Base-by-base conservation (phyloP, 2,113 vertebrate species). In the Peromyscus polionotus region DNA sequence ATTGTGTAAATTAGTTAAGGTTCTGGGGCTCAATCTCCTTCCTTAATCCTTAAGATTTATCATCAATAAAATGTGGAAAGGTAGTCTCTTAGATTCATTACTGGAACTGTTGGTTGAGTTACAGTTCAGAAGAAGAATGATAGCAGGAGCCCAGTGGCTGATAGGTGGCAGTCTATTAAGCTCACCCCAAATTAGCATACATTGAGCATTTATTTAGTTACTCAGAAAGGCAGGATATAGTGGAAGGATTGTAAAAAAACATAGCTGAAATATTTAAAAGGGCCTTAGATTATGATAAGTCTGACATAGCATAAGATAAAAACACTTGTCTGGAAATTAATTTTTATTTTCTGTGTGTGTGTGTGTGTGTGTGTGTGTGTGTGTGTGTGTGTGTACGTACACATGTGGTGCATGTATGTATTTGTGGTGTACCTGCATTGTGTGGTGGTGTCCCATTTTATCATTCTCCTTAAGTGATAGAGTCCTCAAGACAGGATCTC, bases 301-400 rank as follows among this genome's bases (percentile, higher is more conserved):
- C 75, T 89, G 59, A 88, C 13, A 61, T 70, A 59, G 61, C 9
- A 22, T 93, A 91, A 88, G 76, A 42, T 84, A 77, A 97, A 97
- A 90, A 81, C 75, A 88, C 79, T 88, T 88, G 63, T 19, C 28
- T 86, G 17, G 39, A 86, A 67, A 86, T 48, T 86, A 17, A 45
- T 65, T 45, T 79, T 33, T 80, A 19, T 79, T 33, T 31, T 31
- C 45, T 77, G 11, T 48, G 42, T 28, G 9, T 57, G 10, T n/a
- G 13, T 36, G 28, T 36, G 19, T 7, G 4, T 28, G 9, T 57
- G 10, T n/a, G 13, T 36, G 28, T 36, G 19, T 7, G 4, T 36
- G 68, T 73, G 76, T 79, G 33, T 36, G 68, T 73, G 76, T 79
- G 76, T 54, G 45, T 51, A 6, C 17, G 45, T 79, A 42, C 42